Evolutionary conservation across 2,113 vertebrate species (phyloP).

Genomic region (Microcebus murinus): DNA sequence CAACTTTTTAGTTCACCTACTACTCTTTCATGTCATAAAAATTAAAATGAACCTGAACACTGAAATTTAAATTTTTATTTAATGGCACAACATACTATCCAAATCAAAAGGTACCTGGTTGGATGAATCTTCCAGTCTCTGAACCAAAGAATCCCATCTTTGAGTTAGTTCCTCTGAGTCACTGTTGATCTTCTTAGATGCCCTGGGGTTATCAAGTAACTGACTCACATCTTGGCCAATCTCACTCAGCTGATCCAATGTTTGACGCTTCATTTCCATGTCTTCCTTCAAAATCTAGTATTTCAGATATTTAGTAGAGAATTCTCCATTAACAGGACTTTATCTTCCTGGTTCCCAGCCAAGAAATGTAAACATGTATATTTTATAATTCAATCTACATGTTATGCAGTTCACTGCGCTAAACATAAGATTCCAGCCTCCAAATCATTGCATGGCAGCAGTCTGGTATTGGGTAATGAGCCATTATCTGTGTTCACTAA

Average conservation of each 20-base stretch:
- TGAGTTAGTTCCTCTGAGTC: slow-evolving; percentile 94
- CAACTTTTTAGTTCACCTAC: neutral
- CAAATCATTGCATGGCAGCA: neutral
- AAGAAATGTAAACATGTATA: neutral
- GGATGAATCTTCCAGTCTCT: slow-evolving; percentile 96
- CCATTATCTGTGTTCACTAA: neutral
- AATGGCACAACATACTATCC: neutral
- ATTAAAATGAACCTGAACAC: neutral
- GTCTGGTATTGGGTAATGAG: neutral
- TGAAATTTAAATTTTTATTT: neutral
- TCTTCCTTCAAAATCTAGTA: slow-evolving; percentile 95
- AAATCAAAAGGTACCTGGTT: slow-evolving; percentile 89
- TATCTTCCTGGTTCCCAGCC: neutral
- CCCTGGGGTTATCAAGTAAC: slow-evolving; percentile 88
- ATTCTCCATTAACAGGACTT: neutral
- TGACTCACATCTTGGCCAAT: slow-evolving; percentile 92
- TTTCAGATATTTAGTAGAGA: slow-evolving; percentile 61
- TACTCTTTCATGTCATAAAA: neutral
- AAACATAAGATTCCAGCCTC: neutral
- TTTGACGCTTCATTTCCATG: slow-evolving; percentile 94
- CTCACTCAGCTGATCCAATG: slow-evolving; percentile 92
- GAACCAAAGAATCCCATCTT: slow-evolving; percentile 96
- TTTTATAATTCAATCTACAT: neutral
- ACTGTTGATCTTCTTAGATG: slow-evolving; percentile 87
- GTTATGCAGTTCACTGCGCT: neutral